Base-by-base conservation (phyloP, 2,797 vertebrate genomes). In the Manis crassicaudata region DNA sequence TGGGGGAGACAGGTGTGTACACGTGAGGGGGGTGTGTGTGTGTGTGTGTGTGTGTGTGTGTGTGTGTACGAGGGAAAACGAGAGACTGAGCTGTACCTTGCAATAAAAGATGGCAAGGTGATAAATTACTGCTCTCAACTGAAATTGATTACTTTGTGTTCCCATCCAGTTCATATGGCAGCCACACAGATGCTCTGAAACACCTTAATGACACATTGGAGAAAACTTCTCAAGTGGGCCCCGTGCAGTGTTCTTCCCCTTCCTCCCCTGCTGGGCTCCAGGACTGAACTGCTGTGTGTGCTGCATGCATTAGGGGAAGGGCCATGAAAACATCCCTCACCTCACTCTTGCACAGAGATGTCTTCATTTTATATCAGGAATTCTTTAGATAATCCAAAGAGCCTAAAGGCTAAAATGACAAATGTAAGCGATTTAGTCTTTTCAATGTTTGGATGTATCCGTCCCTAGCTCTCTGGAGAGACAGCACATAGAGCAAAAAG, bases 61-160 rank as follows among this genome's bases (percentile, higher is more conserved):
- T 87, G 88, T 35, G 52, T n/a, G 56, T 4, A 77, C 93, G 85
- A 88, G 88, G 96, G 72, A 97, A 81, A 90, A 88, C 14, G 7
- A 92, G 88, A 86, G 93, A 97, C n/a, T 75, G 97, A 98, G 97
- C 98, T 98, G 98, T 98, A 96, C 97, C 97, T 98, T 98, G 98
- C 98, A 99, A 98, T 99, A 99, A 99, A 99, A 98, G 98, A 99
- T 99, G 99, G 99, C 99, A 99, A 99, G 98, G 99, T 99, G 99
- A 99, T 99, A 99, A 99, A 99, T 99, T 99, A 99, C 99, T 98
- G 98, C 99, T 99, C 99, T 99, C 99, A 99, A 99, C 99, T 99
- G 99, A 99, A 99, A 99, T 99, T 99, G 99, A 99, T 99, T 99
- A 99, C 99, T 99, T 98, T 98, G 98, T 99, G 99, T 99, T 99